These are phyloP conservation scores for Drosophila bifasciata DNA, from an alignment of 1,140 invertebrate species.

Conservation along the genomic window DNA sequence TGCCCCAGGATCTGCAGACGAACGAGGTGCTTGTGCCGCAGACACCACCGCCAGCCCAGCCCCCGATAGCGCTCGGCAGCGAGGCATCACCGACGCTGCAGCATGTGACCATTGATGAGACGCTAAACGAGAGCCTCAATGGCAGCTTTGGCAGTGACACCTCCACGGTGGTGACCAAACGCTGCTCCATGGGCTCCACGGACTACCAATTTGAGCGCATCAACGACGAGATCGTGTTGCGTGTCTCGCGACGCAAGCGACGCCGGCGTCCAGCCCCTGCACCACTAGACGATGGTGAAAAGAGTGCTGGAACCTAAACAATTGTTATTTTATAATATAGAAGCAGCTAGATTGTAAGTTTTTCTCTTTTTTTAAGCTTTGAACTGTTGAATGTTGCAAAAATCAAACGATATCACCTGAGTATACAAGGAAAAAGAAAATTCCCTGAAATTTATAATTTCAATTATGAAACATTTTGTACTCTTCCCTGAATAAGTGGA, in stretches of 20 bases:
- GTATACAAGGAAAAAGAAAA: no score
- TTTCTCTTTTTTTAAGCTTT: no score
- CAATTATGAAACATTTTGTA: no score
- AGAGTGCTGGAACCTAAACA: no score
- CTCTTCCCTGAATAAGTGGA: no score
- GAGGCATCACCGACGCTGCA: background rate
- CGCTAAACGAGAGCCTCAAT: background rate
- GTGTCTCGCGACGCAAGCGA: slow-evolving; percentile 57
- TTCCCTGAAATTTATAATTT: no score
- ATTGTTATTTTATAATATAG: no score
- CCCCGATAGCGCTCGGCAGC: no score
- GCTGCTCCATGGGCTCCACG: slow-evolving; percentile 67
- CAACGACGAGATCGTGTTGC: slow-evolving; percentile 56
- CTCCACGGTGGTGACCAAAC: slow-evolving; percentile 64
- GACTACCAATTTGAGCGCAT: slow-evolving; percentile 76
- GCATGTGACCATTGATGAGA: slow-evolving; percentile 55
- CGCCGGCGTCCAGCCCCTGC: slow-evolving; percentile 2
- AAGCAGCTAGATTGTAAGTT: no score
- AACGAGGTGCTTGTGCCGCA: background rate
- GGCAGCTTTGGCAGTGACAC: slow-evolving; percentile 5
- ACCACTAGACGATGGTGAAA: no score
- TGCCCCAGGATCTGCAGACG: background rate
- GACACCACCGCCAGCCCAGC: slow-evolving; percentile 6
- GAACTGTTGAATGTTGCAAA: no score
- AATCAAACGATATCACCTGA: no score